Evolutionary conservation across 2,797 vertebrate genomes (phyloP).

Genomic region (Melopsittacus undulatus): DNA sequence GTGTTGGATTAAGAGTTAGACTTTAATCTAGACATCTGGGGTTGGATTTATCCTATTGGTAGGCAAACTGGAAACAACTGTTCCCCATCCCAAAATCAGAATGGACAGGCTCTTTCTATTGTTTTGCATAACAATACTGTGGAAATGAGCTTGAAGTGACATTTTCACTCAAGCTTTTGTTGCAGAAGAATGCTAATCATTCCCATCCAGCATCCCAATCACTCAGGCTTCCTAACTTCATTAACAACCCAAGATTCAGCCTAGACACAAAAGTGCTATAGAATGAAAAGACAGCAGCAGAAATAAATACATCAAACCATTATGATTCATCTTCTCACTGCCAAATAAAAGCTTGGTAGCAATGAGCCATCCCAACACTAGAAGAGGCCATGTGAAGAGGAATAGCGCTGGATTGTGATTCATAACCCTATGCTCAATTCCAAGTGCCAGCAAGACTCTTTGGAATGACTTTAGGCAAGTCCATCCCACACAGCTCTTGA

Average conservation of each 20-base stretch:
- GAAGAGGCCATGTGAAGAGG: neutral
- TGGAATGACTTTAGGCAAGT: neutral
- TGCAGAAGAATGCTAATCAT: slow-evolving; percentile 39
- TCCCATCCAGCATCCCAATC: slow-evolving; percentile 17
- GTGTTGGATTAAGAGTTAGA: slow-evolving; percentile 3
- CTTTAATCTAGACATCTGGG: neutral
- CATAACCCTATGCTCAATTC: neutral
- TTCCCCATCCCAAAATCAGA: neutral
- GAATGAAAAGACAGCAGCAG: neutral
- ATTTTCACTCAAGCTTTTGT: slow-evolving; percentile 38
- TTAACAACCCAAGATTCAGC: slow-evolving; percentile 13
- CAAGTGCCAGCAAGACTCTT: neutral
- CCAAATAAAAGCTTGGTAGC: neutral
- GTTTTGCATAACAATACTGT: slow-evolving; percentile 26
- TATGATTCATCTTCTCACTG: neutral
- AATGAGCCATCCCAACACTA: neutral
- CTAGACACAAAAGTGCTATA: neutral
- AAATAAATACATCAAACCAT: neutral
- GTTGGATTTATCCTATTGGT: neutral
- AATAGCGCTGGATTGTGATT: neutral
- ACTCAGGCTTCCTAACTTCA: slow-evolving; percentile 34
- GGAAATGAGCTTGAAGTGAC: slow-evolving; percentile 51
- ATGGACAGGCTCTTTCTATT: neutral
- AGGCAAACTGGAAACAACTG: neutral
- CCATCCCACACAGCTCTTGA: neutral